phyloP scores from a whole-genome alignment of 2,113 vertebrate species.

The Festucalex cinctus region DNA sequence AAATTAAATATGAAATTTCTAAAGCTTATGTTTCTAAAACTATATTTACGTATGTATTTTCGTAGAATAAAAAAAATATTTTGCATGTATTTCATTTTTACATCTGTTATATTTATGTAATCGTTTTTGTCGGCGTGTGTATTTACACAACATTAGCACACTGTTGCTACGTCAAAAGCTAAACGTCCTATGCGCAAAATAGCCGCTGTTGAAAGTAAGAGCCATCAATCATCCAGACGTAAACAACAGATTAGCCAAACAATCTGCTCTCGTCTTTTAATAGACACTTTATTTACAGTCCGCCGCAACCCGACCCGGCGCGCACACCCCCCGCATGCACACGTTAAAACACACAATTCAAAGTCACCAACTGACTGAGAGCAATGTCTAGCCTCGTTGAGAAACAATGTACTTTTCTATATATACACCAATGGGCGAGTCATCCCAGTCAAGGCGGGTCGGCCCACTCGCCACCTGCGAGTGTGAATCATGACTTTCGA shows the following conservation, averaged over 20 bases:
- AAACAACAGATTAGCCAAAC: slow-evolving; percentile 4
- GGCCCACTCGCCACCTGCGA: background rate
- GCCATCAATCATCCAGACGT: background rate
- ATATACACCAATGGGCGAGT: background rate
- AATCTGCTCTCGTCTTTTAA: slow-evolving; percentile 6
- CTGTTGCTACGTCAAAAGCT: background rate
- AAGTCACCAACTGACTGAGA: background rate
- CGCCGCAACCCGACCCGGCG: background rate
- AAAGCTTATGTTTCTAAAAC: too few species aligned
- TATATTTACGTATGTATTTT: too few species aligned
- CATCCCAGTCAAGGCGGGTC: background rate
- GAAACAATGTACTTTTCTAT: slow-evolving; percentile 1
- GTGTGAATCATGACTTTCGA: slow-evolving; percentile 1
- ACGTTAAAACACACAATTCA: slow-evolving; percentile 3
- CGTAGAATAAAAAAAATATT: too few species aligned
- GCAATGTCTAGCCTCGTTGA: background rate
- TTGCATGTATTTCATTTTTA: too few species aligned
- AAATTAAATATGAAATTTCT: too few species aligned
- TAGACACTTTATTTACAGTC: slow-evolving; percentile 8
- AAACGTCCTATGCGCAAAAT: background rate
- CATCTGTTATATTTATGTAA: background rate
- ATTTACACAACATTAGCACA: background rate
- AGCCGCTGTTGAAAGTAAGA: slow-evolving; percentile 1
- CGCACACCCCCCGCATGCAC: background rate
- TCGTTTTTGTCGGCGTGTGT: background rate